A percentile compares a stretch with the other conserved stretches of the same genome.
Conservation (phyloP, 2,888 invertebrate species). For the Nymphalis c-album region DNA sequence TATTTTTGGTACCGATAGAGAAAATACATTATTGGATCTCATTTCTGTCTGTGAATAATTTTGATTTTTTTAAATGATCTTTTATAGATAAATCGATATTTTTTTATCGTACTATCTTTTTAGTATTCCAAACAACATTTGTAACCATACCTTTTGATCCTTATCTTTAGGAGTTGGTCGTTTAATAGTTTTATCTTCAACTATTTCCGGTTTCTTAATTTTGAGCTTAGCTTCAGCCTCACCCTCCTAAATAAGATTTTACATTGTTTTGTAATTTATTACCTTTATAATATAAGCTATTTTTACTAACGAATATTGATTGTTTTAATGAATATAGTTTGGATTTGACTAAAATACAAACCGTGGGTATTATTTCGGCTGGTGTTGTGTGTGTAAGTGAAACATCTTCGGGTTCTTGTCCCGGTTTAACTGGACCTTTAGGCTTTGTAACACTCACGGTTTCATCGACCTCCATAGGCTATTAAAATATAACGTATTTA, state of each 20-base stretch:
- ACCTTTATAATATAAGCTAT: background rate
- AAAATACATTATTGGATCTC: slow-evolving; percentile 49
- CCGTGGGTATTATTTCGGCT: slow-evolving; percentile 73
- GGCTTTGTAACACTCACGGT: slow-evolving; percentile 68
- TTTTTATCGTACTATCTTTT: background rate
- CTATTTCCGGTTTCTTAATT: slow-evolving; percentile 74
- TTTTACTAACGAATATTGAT: background rate
- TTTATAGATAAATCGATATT: background rate
- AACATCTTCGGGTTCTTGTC: slow-evolving; percentile 71
- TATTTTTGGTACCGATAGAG: slow-evolving; percentile 46
- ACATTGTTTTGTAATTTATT: slow-evolving; percentile 2
- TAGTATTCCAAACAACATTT: background rate
- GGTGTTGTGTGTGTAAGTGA: slow-evolving; percentile 77
- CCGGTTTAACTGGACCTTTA: slow-evolving; percentile 66
- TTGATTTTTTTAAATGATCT: slow-evolving; percentile 30
- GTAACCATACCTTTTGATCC: slow-evolving; percentile 35
- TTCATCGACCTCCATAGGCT: slow-evolving; percentile 79
- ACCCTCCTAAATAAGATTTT: slow-evolving; percentile 57
- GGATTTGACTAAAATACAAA: slow-evolving; percentile 52
- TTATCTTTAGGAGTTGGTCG: slow-evolving; percentile 66
- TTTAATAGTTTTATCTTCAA: slow-evolving; percentile 73
- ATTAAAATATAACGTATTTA: slow-evolving; percentile 14
- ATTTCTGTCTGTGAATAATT: slow-evolving; percentile 59
- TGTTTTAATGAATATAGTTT: background rate
- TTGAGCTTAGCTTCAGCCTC: slow-evolving; percentile 74